These are phyloP conservation scores for Pagetopsis macropterus DNA, from an alignment of 2,797 vertebrate species.

Conservation along the genomic window DNA sequence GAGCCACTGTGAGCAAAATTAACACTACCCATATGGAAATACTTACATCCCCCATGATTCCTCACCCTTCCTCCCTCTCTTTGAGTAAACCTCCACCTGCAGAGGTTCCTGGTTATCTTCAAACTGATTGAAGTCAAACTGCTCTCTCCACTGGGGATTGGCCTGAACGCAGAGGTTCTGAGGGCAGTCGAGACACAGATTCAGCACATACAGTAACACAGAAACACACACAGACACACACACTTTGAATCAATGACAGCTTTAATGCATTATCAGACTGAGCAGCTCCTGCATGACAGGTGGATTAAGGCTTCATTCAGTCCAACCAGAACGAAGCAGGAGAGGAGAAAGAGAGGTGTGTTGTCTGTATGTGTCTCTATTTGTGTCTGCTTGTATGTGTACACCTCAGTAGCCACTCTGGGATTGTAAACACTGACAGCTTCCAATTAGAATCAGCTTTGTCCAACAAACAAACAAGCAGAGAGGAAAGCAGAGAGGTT, in stretches of 20 bases:
- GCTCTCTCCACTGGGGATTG: constrained; percentile 98
- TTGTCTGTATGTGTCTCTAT: constrained; percentile 62
- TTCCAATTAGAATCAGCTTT: constrained; percentile 89
- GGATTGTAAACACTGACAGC: constrained; percentile 87
- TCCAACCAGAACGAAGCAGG: constrained; percentile 63
- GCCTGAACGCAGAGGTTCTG: constrained; percentile 94
- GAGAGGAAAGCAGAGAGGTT: constrained; percentile 82
- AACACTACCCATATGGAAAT: constrained; percentile 45
- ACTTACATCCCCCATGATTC: constrained; percentile 96
- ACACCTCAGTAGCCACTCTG: constrained; percentile 80
- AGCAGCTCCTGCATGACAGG: constrained; percentile 74
- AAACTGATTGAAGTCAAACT: constrained; percentile 98
- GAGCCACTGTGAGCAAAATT: constrained; percentile 51
- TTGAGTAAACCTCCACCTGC: constrained; percentile 93
- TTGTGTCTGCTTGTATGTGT: constrained; percentile 71
- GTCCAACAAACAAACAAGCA: constrained; percentile 87
- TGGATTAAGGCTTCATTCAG: constrained; percentile 79
- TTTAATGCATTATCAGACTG: constrained; percentile 72
- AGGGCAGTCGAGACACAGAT: constrained; percentile 54
- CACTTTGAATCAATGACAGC: constrained; percentile 52
- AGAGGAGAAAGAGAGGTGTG: constrained; percentile 64
- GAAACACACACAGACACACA: constrained; percentile 30
- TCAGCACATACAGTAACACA: constrained; percentile 53
- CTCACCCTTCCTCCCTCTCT: constrained; percentile 91
- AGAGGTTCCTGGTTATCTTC: constrained; percentile 93